Base-by-base conservation (phyloP, 2,888 invertebrate species). In the Hartigia nigra region DNA sequence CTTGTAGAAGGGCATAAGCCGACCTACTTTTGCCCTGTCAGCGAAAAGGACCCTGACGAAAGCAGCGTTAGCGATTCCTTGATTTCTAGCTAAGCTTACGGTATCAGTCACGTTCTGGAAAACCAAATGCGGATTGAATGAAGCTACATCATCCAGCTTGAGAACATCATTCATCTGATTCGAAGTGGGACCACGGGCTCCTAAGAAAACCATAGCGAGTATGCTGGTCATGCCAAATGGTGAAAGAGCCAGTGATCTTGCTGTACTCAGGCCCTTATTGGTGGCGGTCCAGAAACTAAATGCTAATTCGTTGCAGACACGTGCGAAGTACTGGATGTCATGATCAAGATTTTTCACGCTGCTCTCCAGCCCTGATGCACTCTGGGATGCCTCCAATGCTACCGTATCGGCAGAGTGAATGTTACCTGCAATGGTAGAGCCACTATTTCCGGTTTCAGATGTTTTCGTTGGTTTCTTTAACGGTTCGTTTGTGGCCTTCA, bases 161-260 rank as follows among this genome's bases (percentile, higher is more conserved):
- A 97, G 92, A 14, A 97, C 94, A 87, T 97, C 97, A 88, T 97
- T 97, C 96, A 98, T 97, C 93, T 97, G 97, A 0, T 96, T 97
- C 0, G 97, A 97, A 0, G 97, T 97, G 3, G 96, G 94, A 1
- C 97, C 97, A 83, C 96, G 93, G 0, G 97, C 97, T 0, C 97
- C 97, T 86, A 97, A 93, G 90, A 97, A 97, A 80, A 97, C 95
- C 97, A 97, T 97, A 0, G 97, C 96, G n/a, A 97, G 91, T 92
- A 97, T 94, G 1, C 97, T 97, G 1, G 96, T 96, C 78, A 96
- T 94, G 0, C 97, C 96, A 87, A 97, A 97, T 0, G 97, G 97
- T 0, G 97, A 97, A 31, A 97, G 91, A 12, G 97, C 95, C 84
- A 97, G 93, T 85, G 97, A 97, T 86, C 97, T 93, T 9, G 95